Base-by-base conservation (phyloP, 2,113 vertebrate genomes). In the Accipiter cooperii region DNA sequence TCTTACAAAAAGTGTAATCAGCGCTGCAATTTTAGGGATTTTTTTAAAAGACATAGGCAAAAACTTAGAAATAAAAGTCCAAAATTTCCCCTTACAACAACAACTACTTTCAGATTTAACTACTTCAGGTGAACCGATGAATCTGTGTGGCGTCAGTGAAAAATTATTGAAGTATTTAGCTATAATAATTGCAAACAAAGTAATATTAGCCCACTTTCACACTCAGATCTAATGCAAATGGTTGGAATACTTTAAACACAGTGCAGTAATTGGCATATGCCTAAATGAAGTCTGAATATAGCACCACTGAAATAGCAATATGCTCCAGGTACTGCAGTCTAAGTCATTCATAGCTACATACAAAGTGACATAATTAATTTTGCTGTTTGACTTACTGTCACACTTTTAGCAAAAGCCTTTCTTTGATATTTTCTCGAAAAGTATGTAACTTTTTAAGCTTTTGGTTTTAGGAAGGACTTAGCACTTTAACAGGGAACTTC, bases 71-170 rank as follows among this genome's bases (percentile, higher is more conserved):
- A 29, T 8, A 84, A 75, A 69, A 85, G 34, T 5, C 3, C 2
- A 18, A 70, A 65, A 34, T 1, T 40, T 17, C 3, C 0, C 0
- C 6, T 83, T 75, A 38, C 13, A 63, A 63, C 47, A 2, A 2
- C 3, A 44, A 8, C 6, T 55, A 3, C 29, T 29, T 12, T 34
- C 13, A 79, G 9, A 57, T 66, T 65, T 57, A 75, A 21, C 29
- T 83, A 3, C 6, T 60, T 51, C 46, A 33, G 5, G 6, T 57
- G 25, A 95, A 55, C 13, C 44, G 47, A 29, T 49, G 26, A 58
- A 68, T 47, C 34, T 51, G 5, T 51, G 6, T 34, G 5, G 5
- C 21, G 7, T 29, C 17, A 40, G 16, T 84, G 47, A 76, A 89
- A 70, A 19, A 63, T 47, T 18, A n/a, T 9, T 38, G 22, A 86